Conservation (phyloP, 2,797 vertebrate genomes). For the Periophthalmus magnuspinnatus region DNA sequence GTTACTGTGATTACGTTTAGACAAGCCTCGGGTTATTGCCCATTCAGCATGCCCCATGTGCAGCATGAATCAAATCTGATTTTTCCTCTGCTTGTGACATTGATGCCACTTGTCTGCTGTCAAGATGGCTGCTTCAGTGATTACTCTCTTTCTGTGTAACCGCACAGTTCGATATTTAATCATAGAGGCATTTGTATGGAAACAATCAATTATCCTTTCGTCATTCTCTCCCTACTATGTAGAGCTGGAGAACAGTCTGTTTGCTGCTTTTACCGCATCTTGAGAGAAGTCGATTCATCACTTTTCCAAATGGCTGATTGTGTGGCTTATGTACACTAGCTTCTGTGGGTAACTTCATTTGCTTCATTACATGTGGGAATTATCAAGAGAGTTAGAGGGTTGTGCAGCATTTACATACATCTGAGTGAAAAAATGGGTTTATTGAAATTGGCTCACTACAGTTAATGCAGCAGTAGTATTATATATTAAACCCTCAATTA, state of each 20-base stretch:
- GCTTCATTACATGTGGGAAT: conserved; percentile 13
- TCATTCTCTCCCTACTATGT: conserved; percentile 14
- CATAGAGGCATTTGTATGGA: conserved; percentile 34
- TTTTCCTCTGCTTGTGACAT: conserved; percentile 36
- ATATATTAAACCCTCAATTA: neutral
- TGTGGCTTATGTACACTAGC: conserved; percentile 7
- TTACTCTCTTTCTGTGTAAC: conserved; percentile 42
- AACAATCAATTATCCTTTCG: conserved; percentile 41
- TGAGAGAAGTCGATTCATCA: conserved; percentile 9
- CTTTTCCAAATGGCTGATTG: conserved; percentile 3
- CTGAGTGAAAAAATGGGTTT: neutral
- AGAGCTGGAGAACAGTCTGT: conserved; percentile 2
- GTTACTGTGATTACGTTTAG: conserved; percentile 68
- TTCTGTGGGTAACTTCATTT: conserved; percentile 9
- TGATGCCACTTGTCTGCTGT: conserved; percentile 43
- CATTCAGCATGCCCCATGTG: conserved; percentile 50
- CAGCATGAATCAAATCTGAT: conserved; percentile 55
- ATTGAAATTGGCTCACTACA: neutral
- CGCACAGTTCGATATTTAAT: conserved; percentile 46
- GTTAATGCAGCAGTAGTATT: neutral
- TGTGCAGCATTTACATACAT: neutral
- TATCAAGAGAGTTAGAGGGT: neutral
- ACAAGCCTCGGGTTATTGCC: conserved; percentile 57
- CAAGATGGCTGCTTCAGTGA: conserved; percentile 39
- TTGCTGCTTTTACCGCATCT: conserved; percentile 1